These are phyloP conservation scores for Spisula subtruncata DNA, from an alignment of 2,888 invertebrate genomes.

Conservation along the genomic window DNA sequence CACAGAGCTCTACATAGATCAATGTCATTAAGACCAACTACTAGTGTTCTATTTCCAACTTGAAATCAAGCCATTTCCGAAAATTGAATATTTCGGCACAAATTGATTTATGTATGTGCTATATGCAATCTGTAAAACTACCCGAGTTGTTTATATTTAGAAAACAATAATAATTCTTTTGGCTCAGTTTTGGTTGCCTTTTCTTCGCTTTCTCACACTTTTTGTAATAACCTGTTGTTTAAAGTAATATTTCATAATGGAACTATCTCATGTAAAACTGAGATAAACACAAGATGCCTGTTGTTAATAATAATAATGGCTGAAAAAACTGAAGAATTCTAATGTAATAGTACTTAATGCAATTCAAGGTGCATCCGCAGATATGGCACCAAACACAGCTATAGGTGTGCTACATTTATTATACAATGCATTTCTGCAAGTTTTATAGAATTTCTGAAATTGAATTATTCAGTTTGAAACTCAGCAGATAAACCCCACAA, in stretches of 20 bases:
- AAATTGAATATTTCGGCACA: neutral
- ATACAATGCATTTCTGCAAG: too few species aligned
- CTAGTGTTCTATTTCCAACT: neutral
- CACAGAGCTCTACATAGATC: constrained; percentile 10
- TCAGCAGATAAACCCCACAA: too few species aligned
- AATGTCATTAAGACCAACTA: neutral
- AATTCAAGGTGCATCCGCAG: too few species aligned
- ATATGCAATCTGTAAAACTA: neutral
- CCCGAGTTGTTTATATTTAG: constrained; percentile 15
- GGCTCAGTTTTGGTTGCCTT: neutral
- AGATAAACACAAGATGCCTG: constrained; percentile 1
- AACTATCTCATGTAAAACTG: neutral
- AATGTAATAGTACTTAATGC: too few species aligned
- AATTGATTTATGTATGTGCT: neutral
- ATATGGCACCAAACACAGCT: too few species aligned
- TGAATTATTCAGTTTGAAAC: too few species aligned
- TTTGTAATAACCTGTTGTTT: neutral
- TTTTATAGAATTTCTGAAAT: too few species aligned
- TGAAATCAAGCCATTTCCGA: neutral
- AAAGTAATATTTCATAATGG: neutral
- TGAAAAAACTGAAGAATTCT: too few species aligned
- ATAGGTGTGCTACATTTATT: too few species aligned
- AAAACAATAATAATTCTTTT: neutral
- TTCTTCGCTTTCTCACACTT: neutral
- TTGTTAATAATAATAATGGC: too few species aligned